Base-by-base conservation (phyloP, 2,888 invertebrate genomes). In the Phasia obesa region DNA sequence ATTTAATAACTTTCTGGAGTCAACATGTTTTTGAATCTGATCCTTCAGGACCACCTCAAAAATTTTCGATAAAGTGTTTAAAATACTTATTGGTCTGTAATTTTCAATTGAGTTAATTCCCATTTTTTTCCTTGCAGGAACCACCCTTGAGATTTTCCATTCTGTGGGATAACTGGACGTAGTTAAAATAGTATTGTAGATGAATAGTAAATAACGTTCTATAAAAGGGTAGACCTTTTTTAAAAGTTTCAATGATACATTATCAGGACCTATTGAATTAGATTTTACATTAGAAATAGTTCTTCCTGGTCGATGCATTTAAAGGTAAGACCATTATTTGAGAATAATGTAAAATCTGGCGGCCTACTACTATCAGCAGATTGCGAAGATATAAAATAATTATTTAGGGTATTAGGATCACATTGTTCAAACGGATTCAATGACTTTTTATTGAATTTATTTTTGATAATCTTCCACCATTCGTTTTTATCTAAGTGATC, bases 211-310 rank as follows among this genome's bases (percentile, higher is more conserved):
- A 42, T 42, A 42, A 42, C 42, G 42, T 42, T 42, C 42, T 42
- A 42, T 42, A 42, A 42, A 42, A 42, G 42, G 42, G 42, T 42
- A 42, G 11, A 42, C 15, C 42, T 42, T 42, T 9, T 42, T 42
- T 15, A 42, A 42, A 42, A 42, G 15, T 42, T 42, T 42, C 11
- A 15, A 15, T 15, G 42, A 15, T 42, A 42, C 15, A 15, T 42
- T 42, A 15, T 42, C 42, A 15, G 42, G 42, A 15, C 42, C 42
- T 42, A 42, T 15, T 42, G 42, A 42, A 42, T 42, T 42, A 42
- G 42, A 42, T 15, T 42, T 42, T 42, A 42, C 42, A 42, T 15
- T 42, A 42, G 42, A 42, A 42, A 42, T 42, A 42, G 42, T 42
- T 42, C 42, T 42, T 15, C 11, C 15, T 42, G 42, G 42, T 42